A percentile compares a stretch with the other conserved stretches of the same genome.
These are phyloP conservation scores for Lasioglossum marginatum DNA, from an alignment of 2,888 invertebrate genomes.

Conservation along the genomic window DNA sequence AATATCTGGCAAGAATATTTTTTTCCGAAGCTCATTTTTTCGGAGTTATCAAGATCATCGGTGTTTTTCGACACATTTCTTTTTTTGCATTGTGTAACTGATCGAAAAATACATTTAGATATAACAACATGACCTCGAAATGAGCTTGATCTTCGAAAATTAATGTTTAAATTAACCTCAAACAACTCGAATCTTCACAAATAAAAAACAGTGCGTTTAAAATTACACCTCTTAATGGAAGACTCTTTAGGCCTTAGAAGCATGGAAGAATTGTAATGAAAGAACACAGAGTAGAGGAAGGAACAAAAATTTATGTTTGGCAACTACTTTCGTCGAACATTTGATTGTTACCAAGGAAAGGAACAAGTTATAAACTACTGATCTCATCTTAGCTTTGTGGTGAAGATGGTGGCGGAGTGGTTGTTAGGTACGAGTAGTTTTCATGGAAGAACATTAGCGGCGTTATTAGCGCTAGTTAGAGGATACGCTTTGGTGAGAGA, in stretches of 20 bases:
- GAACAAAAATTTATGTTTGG: neutral
- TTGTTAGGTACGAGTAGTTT: conserved; percentile 78
- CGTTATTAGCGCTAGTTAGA: conserved; percentile 81
- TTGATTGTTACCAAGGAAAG: conserved; percentile 41
- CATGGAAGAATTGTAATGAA: neutral
- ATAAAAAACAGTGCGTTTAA: too few relatives aligned
- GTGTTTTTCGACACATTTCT: too few relatives aligned
- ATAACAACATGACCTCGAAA: too few relatives aligned
- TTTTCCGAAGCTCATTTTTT: too few relatives aligned
- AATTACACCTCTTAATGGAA: too few relatives aligned
- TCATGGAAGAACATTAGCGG: conserved; percentile 80
- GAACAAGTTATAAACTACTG: conserved; percentile 49
- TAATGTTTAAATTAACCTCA: too few relatives aligned
- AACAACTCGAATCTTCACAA: too few relatives aligned
- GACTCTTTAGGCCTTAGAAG: neutral
- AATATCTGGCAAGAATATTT: too few relatives aligned
- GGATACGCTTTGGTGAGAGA: conserved; percentile 77
- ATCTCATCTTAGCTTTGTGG: conserved; percentile 65
- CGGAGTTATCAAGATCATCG: too few relatives aligned
- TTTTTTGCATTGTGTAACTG: too few relatives aligned
- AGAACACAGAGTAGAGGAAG: neutral
- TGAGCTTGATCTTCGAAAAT: too few relatives aligned
- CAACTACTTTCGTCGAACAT: neutral
- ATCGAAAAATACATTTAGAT: too few relatives aligned
- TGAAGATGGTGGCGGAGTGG: conserved; percentile 59